Evolutionary conservation across 2,113 vertebrate genomes (phyloP).

Genomic region (Cryptotis parvus): DNA sequence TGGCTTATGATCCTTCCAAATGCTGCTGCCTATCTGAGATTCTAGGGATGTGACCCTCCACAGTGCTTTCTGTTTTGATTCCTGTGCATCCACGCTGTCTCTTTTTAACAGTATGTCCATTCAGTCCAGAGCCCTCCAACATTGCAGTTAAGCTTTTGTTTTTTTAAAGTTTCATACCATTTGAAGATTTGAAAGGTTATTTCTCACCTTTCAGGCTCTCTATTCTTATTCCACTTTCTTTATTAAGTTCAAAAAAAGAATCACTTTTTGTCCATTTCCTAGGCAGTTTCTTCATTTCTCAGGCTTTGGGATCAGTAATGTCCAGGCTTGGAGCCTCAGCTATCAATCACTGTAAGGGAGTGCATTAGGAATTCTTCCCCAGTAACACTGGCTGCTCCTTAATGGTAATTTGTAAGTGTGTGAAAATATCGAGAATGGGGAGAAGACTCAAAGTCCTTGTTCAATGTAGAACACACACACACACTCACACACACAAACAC

Average conservation of each 20-base stretch:
- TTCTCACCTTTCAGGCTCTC: background rate
- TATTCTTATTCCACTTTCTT: background rate
- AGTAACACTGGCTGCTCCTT: background rate
- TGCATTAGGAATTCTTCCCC: conserved; percentile 1
- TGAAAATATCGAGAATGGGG: background rate
- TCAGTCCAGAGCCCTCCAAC: background rate
- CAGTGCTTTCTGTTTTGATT: background rate
- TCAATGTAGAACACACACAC: too few species aligned
- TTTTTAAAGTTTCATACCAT: background rate
- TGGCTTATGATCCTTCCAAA: background rate
- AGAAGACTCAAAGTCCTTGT: background rate
- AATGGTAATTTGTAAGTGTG: background rate
- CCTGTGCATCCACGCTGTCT: background rate
- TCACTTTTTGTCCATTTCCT: background rate
- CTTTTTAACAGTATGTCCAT: background rate
- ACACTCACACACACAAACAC: too few species aligned
- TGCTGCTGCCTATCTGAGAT: background rate
- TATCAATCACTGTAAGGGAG: too few species aligned
- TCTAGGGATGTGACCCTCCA: too few species aligned
- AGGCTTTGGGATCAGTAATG: background rate
- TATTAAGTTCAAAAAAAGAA: background rate
- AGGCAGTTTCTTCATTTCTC: background rate
- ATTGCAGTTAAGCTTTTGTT: background rate
- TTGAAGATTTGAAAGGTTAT: background rate
- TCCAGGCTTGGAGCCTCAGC: background rate